Conservation (phyloP, 2,888 invertebrate genomes). For the Tenthredo distinguenda region DNA sequence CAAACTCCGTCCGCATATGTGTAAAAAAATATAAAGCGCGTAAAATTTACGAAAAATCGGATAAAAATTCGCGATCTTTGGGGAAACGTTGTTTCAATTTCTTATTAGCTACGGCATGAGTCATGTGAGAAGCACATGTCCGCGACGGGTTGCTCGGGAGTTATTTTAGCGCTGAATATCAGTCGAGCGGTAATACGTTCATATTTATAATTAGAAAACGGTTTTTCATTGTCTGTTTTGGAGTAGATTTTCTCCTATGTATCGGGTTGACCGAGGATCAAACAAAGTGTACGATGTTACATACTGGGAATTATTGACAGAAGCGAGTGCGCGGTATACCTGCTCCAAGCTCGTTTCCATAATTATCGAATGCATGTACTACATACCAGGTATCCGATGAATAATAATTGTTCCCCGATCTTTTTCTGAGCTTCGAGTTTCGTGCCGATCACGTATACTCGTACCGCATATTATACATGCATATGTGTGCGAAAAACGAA, state of each 20-base stretch:
- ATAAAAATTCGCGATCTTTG: no score
- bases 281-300: not conserved
- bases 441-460: not conserved
- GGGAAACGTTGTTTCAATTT: no score
- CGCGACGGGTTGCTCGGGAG: no score
- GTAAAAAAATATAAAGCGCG: not conserved
- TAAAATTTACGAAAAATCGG: no score
- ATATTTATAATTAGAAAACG: not conserved
- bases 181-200: no score
- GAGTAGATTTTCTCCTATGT: not conserved
- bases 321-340: not conserved
- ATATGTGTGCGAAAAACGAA: no score
- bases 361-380: not conserved
- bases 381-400: not conserved
- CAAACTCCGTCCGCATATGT: no score
- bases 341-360: not conserved
- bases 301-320: not conserved
- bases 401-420: not conserved
- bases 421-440: not conserved
- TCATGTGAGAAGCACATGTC: no score
- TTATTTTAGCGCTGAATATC: no score
- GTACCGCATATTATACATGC: not conserved
- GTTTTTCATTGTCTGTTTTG: not conserved
- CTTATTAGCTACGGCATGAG: no score
- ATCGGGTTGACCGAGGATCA: not conserved